These are phyloP conservation scores for Teleiodes luculella DNA, from an alignment of 2,888 invertebrate genomes.

Conservation along the genomic window DNA sequence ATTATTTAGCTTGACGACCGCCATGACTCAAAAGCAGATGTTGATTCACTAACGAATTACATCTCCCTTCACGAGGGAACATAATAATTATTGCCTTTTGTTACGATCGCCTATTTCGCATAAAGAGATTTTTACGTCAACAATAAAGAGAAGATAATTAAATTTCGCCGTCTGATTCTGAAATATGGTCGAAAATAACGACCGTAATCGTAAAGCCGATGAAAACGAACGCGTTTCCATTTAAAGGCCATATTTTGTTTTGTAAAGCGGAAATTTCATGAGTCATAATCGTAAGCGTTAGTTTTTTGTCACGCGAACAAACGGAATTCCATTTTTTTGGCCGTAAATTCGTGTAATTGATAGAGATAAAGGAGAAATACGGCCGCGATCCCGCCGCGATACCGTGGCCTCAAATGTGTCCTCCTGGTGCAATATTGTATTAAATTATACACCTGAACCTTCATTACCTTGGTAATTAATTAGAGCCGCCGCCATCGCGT, in stretches of 20 bases:
- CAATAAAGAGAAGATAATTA: conserved; percentile 37
- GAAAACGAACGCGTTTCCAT: conserved; percentile 13
- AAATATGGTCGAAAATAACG: conserved; percentile 13
- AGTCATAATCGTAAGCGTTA: conserved; percentile 35
- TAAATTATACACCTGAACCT: conserved; percentile 51
- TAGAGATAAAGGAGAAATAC: conserved; percentile 41
- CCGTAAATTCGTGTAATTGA: conserved; percentile 45
- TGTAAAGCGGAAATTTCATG: conserved; percentile 33
- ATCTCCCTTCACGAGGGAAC: conserved; percentile 38
- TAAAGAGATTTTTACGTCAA: conserved; percentile 41
- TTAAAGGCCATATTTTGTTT: conserved; percentile 12
- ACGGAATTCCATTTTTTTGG: conserved; percentile 30
- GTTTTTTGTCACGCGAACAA: conserved; percentile 34
- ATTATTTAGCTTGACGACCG: conserved; percentile 56
- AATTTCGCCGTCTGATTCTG: conserved; percentile 13
- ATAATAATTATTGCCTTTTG: conserved; percentile 39
- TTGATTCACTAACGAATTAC: conserved; percentile 47
- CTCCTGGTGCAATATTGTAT: conserved; percentile 49
- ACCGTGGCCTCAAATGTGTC: conserved; percentile 36
- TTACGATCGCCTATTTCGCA: conserved; percentile 40
- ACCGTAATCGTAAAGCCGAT: conserved; percentile 13
- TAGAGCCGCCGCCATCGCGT: conserved; percentile 32
- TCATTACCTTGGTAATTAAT: conserved; percentile 53
- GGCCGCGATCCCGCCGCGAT: conserved; percentile 23
- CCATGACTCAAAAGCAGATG: conserved; percentile 53